phyloP scores from a whole-genome alignment of 1,140 invertebrate species.

The Diuraphis noxia region DNA sequence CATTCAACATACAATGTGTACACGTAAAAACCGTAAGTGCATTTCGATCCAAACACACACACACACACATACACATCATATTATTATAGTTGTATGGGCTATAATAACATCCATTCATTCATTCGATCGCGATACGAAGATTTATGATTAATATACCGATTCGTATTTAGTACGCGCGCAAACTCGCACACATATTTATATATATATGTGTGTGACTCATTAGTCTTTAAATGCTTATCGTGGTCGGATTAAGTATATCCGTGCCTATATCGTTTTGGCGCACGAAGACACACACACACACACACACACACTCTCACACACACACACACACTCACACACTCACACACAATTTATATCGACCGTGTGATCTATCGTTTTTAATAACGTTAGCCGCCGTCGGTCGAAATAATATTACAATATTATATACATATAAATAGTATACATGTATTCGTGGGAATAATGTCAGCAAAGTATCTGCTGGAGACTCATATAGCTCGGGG shows the following conservation, averaged over 20 bases:
- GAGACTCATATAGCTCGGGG: constrained; percentile 36
- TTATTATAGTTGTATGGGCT: background rate
- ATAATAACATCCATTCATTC: background rate
- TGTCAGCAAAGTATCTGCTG: constrained; percentile 25
- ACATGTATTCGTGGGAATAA: constrained; percentile 48
- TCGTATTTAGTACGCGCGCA: background rate
- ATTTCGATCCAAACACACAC: background rate
- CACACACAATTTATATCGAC: constrained; percentile 38
- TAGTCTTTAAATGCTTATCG: constrained; percentile 38
- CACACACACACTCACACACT: background rate
- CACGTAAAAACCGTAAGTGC: background rate
- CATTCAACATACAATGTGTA: background rate
- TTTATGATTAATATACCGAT: constrained; percentile 34
- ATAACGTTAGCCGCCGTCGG: constrained; percentile 34
- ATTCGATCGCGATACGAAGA: constrained; percentile 41
- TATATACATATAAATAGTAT: background rate
- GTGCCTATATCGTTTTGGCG: background rate
- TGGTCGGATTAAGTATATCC: background rate
- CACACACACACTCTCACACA: constrained; percentile 7
- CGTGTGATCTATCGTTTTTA: constrained; percentile 53
- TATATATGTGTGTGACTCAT: constrained; percentile 44
- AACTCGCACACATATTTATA: background rate
- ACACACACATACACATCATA: background rate
- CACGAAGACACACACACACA: constrained; percentile 15
- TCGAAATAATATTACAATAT: constrained; percentile 43